Evolutionary conservation across 1,140 invertebrate species (phyloP).

Genomic region (Drosophila pachea): DNA sequence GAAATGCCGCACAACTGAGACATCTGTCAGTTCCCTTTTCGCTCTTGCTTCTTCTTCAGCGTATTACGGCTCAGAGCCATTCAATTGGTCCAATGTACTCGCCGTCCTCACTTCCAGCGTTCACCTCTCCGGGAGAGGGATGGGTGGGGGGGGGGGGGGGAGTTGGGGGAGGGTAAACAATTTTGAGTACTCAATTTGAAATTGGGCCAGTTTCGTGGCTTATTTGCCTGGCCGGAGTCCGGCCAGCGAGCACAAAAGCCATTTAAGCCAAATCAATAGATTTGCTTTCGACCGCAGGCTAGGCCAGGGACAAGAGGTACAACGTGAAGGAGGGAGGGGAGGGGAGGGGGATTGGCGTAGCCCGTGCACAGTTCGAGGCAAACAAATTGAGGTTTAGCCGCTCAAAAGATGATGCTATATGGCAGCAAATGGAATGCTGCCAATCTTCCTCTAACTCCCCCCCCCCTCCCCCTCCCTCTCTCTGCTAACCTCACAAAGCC

Average conservation of each 20-base stretch:
- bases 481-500: background rate
- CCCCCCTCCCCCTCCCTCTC: background rate
- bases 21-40: too few species aligned
- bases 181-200: constrained; percentile 24
- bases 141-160: too few species aligned
- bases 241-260: constrained; percentile 53
- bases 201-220: constrained; percentile 44
- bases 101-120: too few species aligned
- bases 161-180: constrained; percentile 7
- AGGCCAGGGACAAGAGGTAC: background rate
- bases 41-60: too few species aligned
- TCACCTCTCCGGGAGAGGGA: constrained; percentile 5
- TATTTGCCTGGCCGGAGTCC: constrained; percentile 15
- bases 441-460: background rate
- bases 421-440: background rate
- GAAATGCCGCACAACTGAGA: too few species aligned
- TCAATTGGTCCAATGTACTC: too few species aligned
- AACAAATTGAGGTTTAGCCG: constrained; percentile 58
- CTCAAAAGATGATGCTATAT: constrained; percentile 7
- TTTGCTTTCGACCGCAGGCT: constrained; percentile 68
- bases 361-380: constrained; percentile 9
- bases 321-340: too few species aligned
- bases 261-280: constrained; percentile 74
- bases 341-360: background rate
- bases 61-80: too few species aligned